Evolutionary conservation across 2,888 invertebrate species (phyloP).

Genomic region (Muscina levida): DNA sequence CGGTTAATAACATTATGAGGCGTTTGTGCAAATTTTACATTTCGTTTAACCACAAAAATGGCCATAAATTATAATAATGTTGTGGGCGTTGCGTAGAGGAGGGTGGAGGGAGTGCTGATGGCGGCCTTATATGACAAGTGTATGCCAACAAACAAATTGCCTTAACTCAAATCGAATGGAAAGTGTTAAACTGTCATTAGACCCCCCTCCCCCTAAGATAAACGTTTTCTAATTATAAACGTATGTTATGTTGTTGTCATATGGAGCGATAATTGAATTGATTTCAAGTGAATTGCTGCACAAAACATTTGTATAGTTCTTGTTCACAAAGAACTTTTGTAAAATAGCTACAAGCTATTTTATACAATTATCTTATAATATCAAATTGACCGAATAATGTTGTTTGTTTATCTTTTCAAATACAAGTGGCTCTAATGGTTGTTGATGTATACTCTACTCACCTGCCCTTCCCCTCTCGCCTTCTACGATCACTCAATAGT

Average conservation of each 20-base stretch:
- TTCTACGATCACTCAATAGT: too few relatives aligned
- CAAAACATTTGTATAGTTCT: too few relatives aligned
- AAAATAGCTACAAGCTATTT: too few relatives aligned
- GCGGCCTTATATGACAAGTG: not conserved
- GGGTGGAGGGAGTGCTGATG: not conserved
- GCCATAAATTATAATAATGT: conserved; percentile 15
- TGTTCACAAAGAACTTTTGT: not conserved
- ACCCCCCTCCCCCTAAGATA: too few relatives aligned
- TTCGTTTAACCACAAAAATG: not conserved
- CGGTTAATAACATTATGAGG: not conserved
- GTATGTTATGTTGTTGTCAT: too few relatives aligned
- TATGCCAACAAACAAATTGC: not conserved
- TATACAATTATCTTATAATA: conserved; percentile 11
- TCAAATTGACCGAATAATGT: conserved; percentile 1
- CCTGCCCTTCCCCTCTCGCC: too few relatives aligned
- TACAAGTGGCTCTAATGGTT: too few relatives aligned
- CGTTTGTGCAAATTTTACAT: not conserved
- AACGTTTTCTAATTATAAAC: conserved; percentile 4
- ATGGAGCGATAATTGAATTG: not conserved
- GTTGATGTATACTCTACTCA: too few relatives aligned
- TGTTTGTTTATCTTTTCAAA: not conserved
- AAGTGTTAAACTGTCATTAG: not conserved
- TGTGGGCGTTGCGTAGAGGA: too few relatives aligned
- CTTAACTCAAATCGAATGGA: not conserved
- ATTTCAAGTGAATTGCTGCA: too few relatives aligned